Conservation (phyloP, 2,113 vertebrate species). For the Chloropsis cyanopogon region DNA sequence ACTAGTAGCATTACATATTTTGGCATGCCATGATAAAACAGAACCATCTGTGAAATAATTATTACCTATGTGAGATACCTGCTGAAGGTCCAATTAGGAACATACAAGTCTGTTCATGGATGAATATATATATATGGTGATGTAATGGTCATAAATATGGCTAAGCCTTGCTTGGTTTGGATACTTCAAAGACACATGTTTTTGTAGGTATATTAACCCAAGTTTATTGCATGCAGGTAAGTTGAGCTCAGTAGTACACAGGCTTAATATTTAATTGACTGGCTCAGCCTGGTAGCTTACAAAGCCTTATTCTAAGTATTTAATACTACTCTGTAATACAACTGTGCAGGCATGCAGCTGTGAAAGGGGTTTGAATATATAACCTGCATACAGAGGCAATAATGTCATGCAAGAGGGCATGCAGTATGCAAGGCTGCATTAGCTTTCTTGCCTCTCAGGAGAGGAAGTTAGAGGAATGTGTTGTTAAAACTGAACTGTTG, state of each 20-base stretch:
- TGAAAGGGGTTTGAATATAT: not conserved
- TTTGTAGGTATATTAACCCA: not conserved
- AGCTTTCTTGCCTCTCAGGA: not conserved
- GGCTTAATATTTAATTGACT: not conserved
- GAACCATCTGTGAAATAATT: not conserved
- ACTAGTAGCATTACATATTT: not conserved
- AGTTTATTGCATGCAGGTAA: not conserved
- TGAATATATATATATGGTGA: not conserved
- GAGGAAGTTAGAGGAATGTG: not conserved
- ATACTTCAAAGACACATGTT: not conserved
- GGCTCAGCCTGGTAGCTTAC: not conserved
- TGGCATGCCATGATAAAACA: not conserved
- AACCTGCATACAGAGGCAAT: not conserved
- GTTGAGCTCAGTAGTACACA: not conserved
- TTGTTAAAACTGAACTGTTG: not conserved
- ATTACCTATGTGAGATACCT: not conserved
- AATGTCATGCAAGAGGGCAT: not conserved
- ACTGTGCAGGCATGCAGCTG: not conserved
- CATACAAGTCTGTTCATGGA: not conserved
- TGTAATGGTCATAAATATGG: not conserved
- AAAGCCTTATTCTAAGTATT: not conserved
- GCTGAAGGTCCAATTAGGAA: not conserved
- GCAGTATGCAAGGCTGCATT: not conserved
- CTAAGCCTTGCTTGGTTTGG: not conserved
- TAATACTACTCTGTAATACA: not conserved